Conservation (phyloP, 2,797 vertebrate species). For the Megalops cyprinoides region DNA sequence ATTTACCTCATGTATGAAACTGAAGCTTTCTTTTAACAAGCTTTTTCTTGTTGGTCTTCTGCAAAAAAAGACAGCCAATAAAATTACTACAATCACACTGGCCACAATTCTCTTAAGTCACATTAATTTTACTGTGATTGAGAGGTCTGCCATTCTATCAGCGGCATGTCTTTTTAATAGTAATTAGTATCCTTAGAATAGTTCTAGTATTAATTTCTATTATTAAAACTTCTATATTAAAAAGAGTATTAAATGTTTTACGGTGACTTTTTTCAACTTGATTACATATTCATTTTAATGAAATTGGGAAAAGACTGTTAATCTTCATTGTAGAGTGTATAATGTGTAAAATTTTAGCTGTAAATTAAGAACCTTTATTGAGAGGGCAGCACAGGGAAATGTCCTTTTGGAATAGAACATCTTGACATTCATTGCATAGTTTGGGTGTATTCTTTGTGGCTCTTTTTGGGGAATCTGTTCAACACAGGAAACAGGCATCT, state of each 20-base stretch:
- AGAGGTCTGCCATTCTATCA: not conserved
- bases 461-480: not conserved
- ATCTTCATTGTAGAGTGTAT: no score
- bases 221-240: no score
- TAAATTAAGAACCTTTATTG: not conserved
- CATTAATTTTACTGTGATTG: not conserved
- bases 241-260: no score
- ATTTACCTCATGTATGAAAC: constrained; percentile 46
- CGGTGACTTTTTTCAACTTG: no score
- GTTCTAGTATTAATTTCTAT: no score
- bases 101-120: not conserved
- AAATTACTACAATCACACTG: not conserved
- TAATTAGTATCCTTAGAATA: no score
- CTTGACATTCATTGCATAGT: constrained; percentile 1
- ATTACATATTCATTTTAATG: no score
- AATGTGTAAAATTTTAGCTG: no score
- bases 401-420: constrained; percentile 7
- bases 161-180: no score
- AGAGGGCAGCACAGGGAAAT: not conserved
- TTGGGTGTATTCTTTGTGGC: not conserved
- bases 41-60: constrained; percentile 30
- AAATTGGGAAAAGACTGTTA: no score
- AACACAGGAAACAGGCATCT: not conserved
- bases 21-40: constrained; percentile 67
- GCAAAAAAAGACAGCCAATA: not conserved